These are phyloP conservation scores for Pycnomerus fuliginosus DNA, from an alignment of 2,888 invertebrate species.

Conservation along the genomic window DNA sequence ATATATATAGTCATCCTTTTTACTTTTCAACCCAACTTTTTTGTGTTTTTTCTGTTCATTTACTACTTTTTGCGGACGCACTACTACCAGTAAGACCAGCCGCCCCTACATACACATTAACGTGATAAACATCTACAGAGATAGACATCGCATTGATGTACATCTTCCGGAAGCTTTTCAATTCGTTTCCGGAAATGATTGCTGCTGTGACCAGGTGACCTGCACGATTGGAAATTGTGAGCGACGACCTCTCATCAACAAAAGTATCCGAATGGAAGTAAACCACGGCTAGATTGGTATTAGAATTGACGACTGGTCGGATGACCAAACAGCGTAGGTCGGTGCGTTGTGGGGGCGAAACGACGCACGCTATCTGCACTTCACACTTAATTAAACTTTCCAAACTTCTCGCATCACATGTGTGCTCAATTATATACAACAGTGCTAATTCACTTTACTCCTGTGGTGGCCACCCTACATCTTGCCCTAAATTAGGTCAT, in stretches of 20 bases:
- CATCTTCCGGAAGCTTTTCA: slow-evolving; percentile 20
- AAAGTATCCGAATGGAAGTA: too few relatives aligned
- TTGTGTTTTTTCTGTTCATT: too few relatives aligned
- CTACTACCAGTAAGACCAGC: too few relatives aligned
- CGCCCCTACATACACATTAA: too few relatives aligned
- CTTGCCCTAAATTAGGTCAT: slow-evolving; percentile 22
- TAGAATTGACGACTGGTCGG: too few relatives aligned
- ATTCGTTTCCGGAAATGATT: slow-evolving; percentile 22
- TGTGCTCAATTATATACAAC: slow-evolving; percentile 28
- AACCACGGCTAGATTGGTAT: too few relatives aligned
- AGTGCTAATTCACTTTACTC: slow-evolving; percentile 27
- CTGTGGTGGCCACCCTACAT: slow-evolving; percentile 16
- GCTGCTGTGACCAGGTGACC: slow-evolving; percentile 17
- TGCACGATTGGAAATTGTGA: slow-evolving; percentile 20
- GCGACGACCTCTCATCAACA: slow-evolving; percentile 20
- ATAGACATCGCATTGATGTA: too few relatives aligned
- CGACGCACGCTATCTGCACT: slow-evolving; percentile 40
- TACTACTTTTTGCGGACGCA: too few relatives aligned
- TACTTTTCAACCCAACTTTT: too few relatives aligned
- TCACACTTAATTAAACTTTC: slow-evolving; percentile 42
- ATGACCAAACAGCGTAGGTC: slow-evolving; percentile 6
- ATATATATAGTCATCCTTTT: too few relatives aligned
- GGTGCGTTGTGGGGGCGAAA: slow-evolving; percentile 15
- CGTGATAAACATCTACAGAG: too few relatives aligned
- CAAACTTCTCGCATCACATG: slow-evolving; percentile 34